Conservation (phyloP, 2,113 vertebrate genomes). For the Rhipidura dahli region DNA sequence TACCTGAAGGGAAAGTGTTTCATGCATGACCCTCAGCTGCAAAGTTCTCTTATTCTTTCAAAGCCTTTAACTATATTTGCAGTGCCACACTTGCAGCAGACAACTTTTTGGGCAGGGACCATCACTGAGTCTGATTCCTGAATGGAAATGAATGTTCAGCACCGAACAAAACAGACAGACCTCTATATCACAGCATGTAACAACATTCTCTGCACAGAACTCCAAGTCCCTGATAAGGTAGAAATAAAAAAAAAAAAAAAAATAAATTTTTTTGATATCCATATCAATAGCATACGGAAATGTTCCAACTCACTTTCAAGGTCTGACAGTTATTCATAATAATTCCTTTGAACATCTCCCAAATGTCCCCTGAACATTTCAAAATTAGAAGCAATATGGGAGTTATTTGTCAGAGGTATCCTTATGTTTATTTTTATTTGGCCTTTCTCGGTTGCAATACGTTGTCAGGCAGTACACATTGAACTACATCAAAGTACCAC, state of each 20-base stretch:
- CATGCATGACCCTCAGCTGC: neutral
- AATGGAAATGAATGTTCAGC: neutral
- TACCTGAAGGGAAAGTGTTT: constrained; percentile 6
- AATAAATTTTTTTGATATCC: neutral
- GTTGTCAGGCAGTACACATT: neutral
- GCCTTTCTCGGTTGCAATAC: neutral
- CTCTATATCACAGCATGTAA: neutral
- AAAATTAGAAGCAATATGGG: neutral
- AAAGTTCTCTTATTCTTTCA: neutral
- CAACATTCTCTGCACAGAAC: constrained; percentile 24
- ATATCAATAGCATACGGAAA: neutral
- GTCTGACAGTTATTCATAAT: neutral
- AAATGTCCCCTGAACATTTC: neutral
- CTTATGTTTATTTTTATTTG: neutral
- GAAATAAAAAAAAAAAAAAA: neutral
- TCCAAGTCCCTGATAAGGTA: neutral
- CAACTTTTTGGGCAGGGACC: neutral
- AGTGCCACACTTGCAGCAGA: neutral
- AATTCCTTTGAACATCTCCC: neutral
- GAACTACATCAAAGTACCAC: neutral
- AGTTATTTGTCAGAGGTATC: neutral
- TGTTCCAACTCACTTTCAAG: neutral
- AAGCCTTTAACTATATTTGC: neutral
- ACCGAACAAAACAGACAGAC: neutral
- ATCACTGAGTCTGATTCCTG: neutral